Base-by-base conservation (phyloP, 1,140 invertebrate species). In the Bombus vancouverensis region DNA sequence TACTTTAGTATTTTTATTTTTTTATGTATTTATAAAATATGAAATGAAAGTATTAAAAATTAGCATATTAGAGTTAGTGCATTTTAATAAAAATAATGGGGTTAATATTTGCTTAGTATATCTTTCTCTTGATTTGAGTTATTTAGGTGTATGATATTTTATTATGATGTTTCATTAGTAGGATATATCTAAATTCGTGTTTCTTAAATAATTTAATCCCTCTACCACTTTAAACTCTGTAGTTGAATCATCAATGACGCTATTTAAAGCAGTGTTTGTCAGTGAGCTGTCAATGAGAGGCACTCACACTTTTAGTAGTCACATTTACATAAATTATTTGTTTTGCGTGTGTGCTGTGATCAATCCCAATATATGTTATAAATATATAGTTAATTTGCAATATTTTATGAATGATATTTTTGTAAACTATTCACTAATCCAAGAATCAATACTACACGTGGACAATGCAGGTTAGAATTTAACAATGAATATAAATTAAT, bases 381-480 rank as follows among this genome's bases (percentile, higher is more conserved):
- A 76, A 42, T 39, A 44, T 32, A 10, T 37, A 32, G 15, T 47
- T 39, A 18, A 10, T 9, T 22, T 32, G 32, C 22, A 44, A 47
- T 62, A 28, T n/a, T 22, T 59, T 34, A 22, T 65, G 28, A 59
- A 18, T 59, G 34, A 57, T 10, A 47, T 22, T 71, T 65, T 70
- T 57, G 44, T 28, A 44, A 59, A 44, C 5, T 75, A 39, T 75
- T 44, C 22, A n/a, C 22, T 12, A 53, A 6, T 42, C 1, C 32
- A 37, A 57, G 44, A 9, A 73, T 39, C 34, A n/a, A 75, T 39
- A 32, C 32, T 84, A 39, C 83, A 85, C 87, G 75, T 75, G 62
- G 22, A 88, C 32, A 85, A 85, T 85, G 85, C 85, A 87, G 85
- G 85, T 87, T 87, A 87, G 85, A 87, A 74, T 74, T 73, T 53